Evolutionary conservation across 1,140 invertebrate genomes (phyloP), one percentile per base, ranked within the genome.

Genomic region (Wasmannia auropunctata): DNA sequence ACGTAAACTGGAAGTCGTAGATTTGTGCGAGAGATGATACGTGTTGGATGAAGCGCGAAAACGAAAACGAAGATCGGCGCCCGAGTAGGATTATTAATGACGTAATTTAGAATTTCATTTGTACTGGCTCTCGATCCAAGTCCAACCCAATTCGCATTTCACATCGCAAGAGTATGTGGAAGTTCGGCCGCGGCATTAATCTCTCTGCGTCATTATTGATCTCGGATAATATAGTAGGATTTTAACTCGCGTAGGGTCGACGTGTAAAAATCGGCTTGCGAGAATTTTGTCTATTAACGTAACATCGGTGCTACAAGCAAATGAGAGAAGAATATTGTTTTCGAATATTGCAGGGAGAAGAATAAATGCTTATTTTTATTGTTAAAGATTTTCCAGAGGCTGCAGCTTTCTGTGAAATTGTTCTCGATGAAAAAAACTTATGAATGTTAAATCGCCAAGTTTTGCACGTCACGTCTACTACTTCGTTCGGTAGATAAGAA

Each of bases 11-110:
- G 84, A 81, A 86, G 76, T 58, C 25, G 62, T 56, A 67, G 49
- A 86, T 80, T 74, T 86, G 62, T 86, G 84, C 84, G 79, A 58
- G 79, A 58, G 19, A 62, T 75, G 2, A 49, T 54, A 77, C 40
- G 43, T 63, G 43, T 43, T 63, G 72, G 11, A 58, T 60, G 51
- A 83, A 74, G 43, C 46, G 40, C 43, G 22, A 62, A 40, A 76
- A 74, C 28, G 16, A 63, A 74, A 84, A 77, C 37, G 54, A 40
- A 70, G 28, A 75, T 16, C 22, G 40, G 72, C 22, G 3, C 22
- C n/a, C 67, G 56, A 77, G 22, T 54, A 31, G 46, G 14, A 43
- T 6, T 46, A 25, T n/a, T 72, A 67, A 16, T 67, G 22, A 43
- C 14, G 16, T 43, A 67, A 67, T 67, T 83, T 43, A 72, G 49